phyloP scores from a whole-genome alignment of 1,140 invertebrate genomes.

The Tachypleus tridentatus region DNA sequence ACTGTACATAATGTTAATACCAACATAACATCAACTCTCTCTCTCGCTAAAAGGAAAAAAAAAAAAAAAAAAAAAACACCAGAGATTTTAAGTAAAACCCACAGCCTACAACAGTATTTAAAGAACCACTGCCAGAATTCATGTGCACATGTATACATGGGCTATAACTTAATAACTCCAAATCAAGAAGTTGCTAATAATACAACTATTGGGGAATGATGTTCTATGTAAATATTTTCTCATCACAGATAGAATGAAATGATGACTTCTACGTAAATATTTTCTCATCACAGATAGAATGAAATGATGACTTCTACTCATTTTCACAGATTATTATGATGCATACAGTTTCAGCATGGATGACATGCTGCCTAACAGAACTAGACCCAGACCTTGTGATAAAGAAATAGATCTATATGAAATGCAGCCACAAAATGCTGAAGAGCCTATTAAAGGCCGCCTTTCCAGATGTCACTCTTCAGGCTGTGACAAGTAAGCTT shows the following conservation, averaged over 20 bases:
- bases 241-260: constrained; percentile 3
- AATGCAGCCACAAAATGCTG: constrained; percentile 55
- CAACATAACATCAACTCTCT: too few relatives aligned
- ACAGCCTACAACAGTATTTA: too few relatives aligned
- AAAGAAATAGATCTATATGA: constrained; percentile 76
- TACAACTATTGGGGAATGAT: neutral
- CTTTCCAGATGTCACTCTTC: constrained; percentile 78
- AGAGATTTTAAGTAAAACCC: too few relatives aligned
- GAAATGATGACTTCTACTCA: neutral
- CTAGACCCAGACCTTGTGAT: constrained; percentile 53
- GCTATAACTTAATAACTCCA: too few relatives aligned
- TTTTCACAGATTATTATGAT: too few relatives aligned
- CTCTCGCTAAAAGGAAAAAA: too few relatives aligned
- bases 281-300: neutral
- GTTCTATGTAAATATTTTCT: neutral
- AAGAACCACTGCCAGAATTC: too few relatives aligned
- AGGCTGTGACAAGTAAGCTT: constrained; percentile 65
- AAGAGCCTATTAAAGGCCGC: constrained; percentile 69
- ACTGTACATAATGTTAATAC: too few relatives aligned
- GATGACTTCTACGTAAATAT: constrained; percentile 1
- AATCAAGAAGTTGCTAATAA: too few relatives aligned
- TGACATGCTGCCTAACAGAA: constrained; percentile 20
- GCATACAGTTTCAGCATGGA: neutral
- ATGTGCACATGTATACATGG: too few relatives aligned
- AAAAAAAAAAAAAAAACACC: too few relatives aligned